Percentiles rank a stretch among this genome's conserved stretches.
phyloP scores from a whole-genome alignment of 2,113 vertebrate species.

The Cyphomyrus discorhynchus region DNA sequence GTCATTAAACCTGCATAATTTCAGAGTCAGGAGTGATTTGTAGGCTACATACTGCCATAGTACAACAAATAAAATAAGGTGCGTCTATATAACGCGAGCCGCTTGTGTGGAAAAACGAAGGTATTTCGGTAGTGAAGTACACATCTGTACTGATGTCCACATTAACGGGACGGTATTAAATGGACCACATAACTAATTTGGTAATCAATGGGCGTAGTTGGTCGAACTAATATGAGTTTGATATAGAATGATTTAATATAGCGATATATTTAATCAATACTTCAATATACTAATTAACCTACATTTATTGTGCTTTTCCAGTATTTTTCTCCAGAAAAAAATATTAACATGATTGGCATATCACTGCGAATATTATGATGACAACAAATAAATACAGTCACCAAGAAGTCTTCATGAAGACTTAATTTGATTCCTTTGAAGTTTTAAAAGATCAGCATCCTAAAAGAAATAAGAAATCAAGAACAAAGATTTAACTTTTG shows the following conservation, averaged over 20 bases:
- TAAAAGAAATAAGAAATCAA: background rate
- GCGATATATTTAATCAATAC: background rate
- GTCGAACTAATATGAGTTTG: background rate
- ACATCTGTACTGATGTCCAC: background rate
- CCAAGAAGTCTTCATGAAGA: background rate
- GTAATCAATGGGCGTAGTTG: background rate
- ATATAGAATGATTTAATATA: background rate
- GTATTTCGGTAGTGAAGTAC: background rate
- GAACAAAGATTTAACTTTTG: background rate
- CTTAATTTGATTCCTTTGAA: no score
- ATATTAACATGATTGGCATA: background rate
- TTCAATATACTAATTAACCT: background rate
- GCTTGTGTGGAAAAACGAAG: background rate
- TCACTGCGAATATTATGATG: background rate
- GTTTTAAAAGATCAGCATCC: background rate
- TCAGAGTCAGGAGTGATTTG: background rate
- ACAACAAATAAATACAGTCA: background rate
- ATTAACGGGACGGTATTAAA: background rate
- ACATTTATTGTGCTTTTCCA: background rate
- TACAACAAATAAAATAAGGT: background rate
- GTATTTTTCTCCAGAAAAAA: background rate
- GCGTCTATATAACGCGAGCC: background rate
- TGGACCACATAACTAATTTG: background rate
- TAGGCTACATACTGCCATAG: background rate
- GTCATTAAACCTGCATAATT: conserved; percentile 9